These are phyloP conservation scores for Drosophila bocki DNA, from an alignment of 1,140 invertebrate genomes.

Conservation along the genomic window DNA sequence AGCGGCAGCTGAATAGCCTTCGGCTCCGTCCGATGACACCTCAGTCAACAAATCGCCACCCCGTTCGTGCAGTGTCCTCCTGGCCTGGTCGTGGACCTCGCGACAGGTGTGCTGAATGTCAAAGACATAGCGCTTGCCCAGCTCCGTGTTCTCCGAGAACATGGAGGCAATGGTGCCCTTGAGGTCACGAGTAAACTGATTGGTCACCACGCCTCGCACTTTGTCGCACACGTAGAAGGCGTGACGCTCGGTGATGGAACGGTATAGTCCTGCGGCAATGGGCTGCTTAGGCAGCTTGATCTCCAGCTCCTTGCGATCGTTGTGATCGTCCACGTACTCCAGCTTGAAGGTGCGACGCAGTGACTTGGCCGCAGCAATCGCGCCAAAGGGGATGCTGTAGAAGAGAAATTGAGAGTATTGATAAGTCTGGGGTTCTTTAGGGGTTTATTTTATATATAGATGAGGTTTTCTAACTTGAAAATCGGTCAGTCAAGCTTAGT, in stretches of 20 bases:
- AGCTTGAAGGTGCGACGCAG: slow-evolving; percentile 91
- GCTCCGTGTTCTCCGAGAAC: slow-evolving; percentile 94
- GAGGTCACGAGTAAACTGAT: slow-evolving; percentile 94
- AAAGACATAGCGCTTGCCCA: slow-evolving; percentile 95
- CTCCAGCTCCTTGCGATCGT: slow-evolving; percentile 89
- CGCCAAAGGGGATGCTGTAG: slow-evolving; percentile 92
- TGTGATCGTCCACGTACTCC: slow-evolving; percentile 90
- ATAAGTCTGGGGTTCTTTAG: not conserved
- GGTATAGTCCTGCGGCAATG: slow-evolving; percentile 92
- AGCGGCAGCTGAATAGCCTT: slow-evolving; percentile 24
- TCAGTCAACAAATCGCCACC: slow-evolving; percentile 83
- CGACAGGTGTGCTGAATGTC: slow-evolving; percentile 94
- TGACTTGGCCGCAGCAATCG: slow-evolving; percentile 92
- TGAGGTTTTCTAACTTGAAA: not conserved
- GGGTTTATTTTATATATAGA: not conserved
- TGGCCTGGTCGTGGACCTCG: slow-evolving; percentile 94
- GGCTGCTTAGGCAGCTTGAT: slow-evolving; percentile 92
- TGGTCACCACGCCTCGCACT: slow-evolving; percentile 93
- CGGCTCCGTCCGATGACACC: slow-evolving; percentile 9
- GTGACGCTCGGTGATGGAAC: slow-evolving; percentile 95
- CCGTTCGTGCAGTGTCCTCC: slow-evolving; percentile 89
- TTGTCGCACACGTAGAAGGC: slow-evolving; percentile 97
- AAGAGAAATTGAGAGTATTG: slow-evolving; percentile 15
- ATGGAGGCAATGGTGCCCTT: slow-evolving; percentile 96
- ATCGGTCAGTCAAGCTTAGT: not conserved